Conservation (phyloP, 2,888 invertebrate species). For the Timandra comae region DNA sequence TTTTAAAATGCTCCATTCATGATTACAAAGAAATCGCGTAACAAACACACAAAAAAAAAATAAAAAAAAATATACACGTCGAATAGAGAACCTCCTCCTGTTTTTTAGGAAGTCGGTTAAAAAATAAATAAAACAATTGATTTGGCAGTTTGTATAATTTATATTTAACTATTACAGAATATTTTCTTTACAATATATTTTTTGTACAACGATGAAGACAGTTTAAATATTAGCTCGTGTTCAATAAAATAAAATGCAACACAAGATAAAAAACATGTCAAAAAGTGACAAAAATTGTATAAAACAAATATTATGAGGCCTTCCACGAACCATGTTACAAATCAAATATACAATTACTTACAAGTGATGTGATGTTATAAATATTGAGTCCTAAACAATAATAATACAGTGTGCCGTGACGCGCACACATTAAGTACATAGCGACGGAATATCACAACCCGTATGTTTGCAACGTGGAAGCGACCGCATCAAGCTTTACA, state of each 20-base stretch:
- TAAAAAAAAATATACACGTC: too few relatives aligned
- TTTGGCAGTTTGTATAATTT: slow-evolving; percentile 64
- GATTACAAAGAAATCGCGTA: too few relatives aligned
- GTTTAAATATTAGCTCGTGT: slow-evolving; percentile 46
- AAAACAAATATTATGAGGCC: slow-evolving; percentile 29
- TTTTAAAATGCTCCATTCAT: too few relatives aligned
- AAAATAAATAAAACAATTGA: slow-evolving; percentile 29
- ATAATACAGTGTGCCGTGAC: neutral
- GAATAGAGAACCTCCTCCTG: too few relatives aligned
- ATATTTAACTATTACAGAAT: slow-evolving; percentile 66
- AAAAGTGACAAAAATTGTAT: slow-evolving; percentile 49
- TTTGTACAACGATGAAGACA: slow-evolving; percentile 63
- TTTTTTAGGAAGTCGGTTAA: too few relatives aligned
- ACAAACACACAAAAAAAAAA: too few relatives aligned
- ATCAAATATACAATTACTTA: slow-evolving; percentile 24
- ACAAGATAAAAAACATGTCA: slow-evolving; percentile 45
- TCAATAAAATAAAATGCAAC: slow-evolving; percentile 72
- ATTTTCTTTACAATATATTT: slow-evolving; percentile 64
- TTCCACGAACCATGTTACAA: slow-evolving; percentile 29
- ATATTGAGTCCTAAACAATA: neutral
- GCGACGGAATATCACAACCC: slow-evolving; percentile 1
- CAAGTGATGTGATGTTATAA: slow-evolving; percentile 2
- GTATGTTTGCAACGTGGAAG: neutral
- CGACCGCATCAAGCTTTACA: too few relatives aligned
- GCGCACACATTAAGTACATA: neutral